Evolutionary conservation across 2,888 invertebrate species (phyloP).

Genomic region (Pandemis cinnamomeana): DNA sequence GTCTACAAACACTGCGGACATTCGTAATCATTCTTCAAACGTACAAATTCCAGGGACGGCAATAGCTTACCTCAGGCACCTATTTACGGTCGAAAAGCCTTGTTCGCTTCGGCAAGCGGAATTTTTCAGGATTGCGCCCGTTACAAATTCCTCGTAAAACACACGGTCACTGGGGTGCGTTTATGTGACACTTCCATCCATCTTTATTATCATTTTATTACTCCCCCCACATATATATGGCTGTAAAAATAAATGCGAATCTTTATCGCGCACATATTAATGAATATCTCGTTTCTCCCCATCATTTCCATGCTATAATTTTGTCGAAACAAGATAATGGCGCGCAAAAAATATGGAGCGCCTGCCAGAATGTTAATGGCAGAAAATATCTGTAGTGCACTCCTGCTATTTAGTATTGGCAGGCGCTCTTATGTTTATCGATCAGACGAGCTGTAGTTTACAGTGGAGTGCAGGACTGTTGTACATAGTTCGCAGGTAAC

Average conservation of each 20-base stretch:
- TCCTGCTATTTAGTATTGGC: slow-evolving; percentile 57
- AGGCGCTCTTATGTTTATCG: slow-evolving; percentile 56
- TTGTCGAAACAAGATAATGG: slow-evolving; percentile 41
- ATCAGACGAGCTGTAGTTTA: not conserved
- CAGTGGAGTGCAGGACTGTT: slow-evolving; percentile 30
- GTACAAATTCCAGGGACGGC: slow-evolving; percentile 5
- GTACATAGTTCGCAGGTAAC: too few species aligned
- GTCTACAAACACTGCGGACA: not conserved
- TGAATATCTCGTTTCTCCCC: slow-evolving; percentile 54
- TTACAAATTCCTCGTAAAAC: slow-evolving; percentile 60
- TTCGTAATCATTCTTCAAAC: slow-evolving; percentile 7
- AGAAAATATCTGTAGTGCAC: not conserved
- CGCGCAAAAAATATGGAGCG: slow-evolving; percentile 50
- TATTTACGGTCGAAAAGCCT: slow-evolving; percentile 42
- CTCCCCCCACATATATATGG: slow-evolving; percentile 55
- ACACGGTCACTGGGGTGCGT: slow-evolving; percentile 57
- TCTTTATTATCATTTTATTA: slow-evolving; percentile 75
- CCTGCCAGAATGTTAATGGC: slow-evolving; percentile 58
- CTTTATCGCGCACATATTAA: slow-evolving; percentile 72
- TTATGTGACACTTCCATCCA: slow-evolving; percentile 58
- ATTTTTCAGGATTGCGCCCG: slow-evolving; percentile 55
- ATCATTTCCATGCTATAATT: slow-evolving; percentile 30
- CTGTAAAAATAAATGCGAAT: slow-evolving; percentile 62
- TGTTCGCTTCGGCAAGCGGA: slow-evolving; percentile 44
- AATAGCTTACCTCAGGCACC: slow-evolving; percentile 19